Conservation (phyloP, 1,140 invertebrate species). For the Cylas formicarius region DNA sequence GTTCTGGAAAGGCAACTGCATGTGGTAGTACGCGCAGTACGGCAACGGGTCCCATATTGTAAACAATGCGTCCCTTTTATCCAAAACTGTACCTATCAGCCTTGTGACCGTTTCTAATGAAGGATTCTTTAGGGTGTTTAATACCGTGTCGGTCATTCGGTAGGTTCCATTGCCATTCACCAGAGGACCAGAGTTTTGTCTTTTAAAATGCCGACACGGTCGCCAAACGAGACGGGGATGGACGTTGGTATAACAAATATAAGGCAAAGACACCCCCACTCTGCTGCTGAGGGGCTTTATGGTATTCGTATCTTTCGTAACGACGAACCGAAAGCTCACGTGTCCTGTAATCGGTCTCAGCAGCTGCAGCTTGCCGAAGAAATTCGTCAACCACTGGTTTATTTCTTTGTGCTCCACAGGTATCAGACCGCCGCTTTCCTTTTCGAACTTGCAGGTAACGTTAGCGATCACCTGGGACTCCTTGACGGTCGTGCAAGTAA, state of each 20-base stretch:
- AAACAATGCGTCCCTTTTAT: conserved; percentile 68
- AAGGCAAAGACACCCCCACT: conserved; percentile 67
- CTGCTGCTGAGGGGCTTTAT: conserved; percentile 58
- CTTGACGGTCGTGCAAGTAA: conserved; percentile 74
- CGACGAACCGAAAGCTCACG: conserved; percentile 63
- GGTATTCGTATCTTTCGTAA: conserved; percentile 44
- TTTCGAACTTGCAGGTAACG: conserved; percentile 65
- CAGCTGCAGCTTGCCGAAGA: conserved; percentile 56
- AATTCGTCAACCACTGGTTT: conserved; percentile 61
- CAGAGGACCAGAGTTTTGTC: conserved; percentile 47
- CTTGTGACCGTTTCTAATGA: conserved; percentile 47
- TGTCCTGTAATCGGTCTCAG: conserved; percentile 62
- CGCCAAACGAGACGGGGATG: conserved; percentile 57
- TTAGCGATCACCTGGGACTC: conserved; percentile 68
- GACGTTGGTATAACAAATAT: conserved; percentile 63
- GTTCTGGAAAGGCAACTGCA: conserved; percentile 61
- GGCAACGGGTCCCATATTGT: conserved; percentile 75
- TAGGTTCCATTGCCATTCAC: conserved; percentile 44
- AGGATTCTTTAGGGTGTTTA: conserved; percentile 44
- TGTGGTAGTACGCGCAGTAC: conserved; percentile 74
- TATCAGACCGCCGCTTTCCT: conserved; percentile 56
- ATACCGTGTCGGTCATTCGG: conserved; percentile 47
- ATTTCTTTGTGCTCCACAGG: conserved; percentile 61
- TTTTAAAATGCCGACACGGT: conserved; percentile 53
- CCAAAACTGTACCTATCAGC: conserved; percentile 58